phyloP scores from a whole-genome alignment of 2,797 vertebrate species.

The Octomys mimax region DNA sequence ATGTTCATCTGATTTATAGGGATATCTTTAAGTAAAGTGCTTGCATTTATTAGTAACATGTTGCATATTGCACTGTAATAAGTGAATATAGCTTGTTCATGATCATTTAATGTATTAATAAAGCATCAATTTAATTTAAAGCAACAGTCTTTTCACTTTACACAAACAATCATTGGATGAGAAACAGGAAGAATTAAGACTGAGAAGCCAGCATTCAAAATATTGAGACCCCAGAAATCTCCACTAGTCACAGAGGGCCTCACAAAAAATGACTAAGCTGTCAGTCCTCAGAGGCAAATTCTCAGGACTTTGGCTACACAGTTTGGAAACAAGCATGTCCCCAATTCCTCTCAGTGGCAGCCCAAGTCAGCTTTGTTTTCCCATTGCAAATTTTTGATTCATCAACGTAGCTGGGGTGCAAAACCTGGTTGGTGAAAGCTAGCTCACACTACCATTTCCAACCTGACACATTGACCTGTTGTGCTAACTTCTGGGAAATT shows the following conservation, averaged over 20 bases:
- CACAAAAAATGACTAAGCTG: neutral
- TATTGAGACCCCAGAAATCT: neutral
- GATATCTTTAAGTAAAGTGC: slow-evolving; percentile 74
- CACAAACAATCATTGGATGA: slow-evolving; percentile 9
- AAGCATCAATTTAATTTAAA: slow-evolving; percentile 65
- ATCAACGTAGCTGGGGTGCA: neutral
- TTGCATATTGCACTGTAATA: slow-evolving; percentile 61
- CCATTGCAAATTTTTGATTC: neutral
- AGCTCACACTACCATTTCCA: slow-evolving; percentile 1
- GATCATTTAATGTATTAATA: slow-evolving; percentile 71
- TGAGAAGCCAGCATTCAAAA: neutral
- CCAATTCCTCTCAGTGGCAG: neutral
- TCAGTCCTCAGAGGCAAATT: neutral
- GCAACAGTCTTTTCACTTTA: slow-evolving; percentile 35
- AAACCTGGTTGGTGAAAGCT: slow-evolving; percentile 26
- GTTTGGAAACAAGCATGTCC: neutral
- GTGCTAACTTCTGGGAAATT: slow-evolving; percentile 70
- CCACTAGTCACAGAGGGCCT: neutral
- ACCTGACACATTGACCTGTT: slow-evolving; percentile 25
- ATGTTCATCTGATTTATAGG: slow-evolving; percentile 71
- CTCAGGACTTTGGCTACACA: neutral
- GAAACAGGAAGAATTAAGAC: slow-evolving; percentile 44
- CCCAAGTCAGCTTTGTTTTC: slow-evolving; percentile 17
- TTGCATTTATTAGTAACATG: slow-evolving; percentile 69
- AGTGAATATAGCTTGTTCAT: slow-evolving; percentile 33